Percentiles rank a stretch among this genome's conserved stretches.
Conservation (phyloP, 2,797 vertebrate species). For the Tragelaphus oryx region DNA sequence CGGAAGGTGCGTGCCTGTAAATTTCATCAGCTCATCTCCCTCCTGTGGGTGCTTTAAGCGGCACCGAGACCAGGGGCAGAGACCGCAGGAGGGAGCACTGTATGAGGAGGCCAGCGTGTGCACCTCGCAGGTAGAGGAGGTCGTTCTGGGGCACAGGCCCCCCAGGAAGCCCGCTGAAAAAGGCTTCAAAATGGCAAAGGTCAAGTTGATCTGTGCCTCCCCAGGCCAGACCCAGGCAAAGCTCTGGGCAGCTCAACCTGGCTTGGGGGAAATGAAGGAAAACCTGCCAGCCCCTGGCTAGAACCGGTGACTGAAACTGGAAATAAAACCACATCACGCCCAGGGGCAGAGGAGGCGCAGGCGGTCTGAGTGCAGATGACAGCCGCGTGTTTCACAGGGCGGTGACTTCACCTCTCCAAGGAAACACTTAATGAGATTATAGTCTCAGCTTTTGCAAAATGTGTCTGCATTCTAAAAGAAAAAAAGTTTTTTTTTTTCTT, state of each 20-base stretch:
- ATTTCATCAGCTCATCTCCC: not conserved
- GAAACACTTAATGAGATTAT: not conserved
- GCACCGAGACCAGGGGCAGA: not conserved
- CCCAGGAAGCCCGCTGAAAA: not conserved
- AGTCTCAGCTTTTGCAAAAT: not conserved
- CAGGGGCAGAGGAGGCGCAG: not conserved
- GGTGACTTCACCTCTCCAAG: not conserved
- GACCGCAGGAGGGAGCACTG: not conserved
- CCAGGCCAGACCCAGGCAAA: not conserved
- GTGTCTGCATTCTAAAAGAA: not conserved
- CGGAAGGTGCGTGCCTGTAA: accelerated
- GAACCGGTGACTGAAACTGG: not conserved
- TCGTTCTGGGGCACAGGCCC: no score
- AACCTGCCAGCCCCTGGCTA: not conserved
- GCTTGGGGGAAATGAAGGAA: not conserved
- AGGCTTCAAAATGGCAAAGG: not conserved
- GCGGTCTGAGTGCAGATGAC: not conserved
- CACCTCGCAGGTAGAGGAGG: not conserved
- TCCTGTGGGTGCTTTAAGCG: not conserved
- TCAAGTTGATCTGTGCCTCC: not conserved
- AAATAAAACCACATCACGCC: not conserved
- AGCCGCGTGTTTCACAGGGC: not conserved
- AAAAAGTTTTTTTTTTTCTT: not conserved
- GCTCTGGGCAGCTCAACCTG: not conserved
- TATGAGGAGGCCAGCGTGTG: accelerated